A percentile compares a stretch with the other conserved stretches of the same genome.
These are phyloP conservation scores for Ophion obscuratus DNA, from an alignment of 2,888 invertebrate species.

Conservation along the genomic window DNA sequence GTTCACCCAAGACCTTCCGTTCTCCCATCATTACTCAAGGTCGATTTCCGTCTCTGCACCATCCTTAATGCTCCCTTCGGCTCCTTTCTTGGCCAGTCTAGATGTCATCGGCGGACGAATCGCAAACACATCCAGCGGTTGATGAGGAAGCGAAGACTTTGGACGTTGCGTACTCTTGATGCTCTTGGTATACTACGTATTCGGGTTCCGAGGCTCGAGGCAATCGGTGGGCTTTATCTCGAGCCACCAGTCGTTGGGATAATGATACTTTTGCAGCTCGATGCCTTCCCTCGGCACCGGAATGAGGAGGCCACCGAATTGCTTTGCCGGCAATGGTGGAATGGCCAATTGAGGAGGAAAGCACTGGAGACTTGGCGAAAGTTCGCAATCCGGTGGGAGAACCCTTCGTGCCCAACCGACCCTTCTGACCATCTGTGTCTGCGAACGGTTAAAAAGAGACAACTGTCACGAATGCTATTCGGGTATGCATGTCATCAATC, in stretches of 20 bases:
- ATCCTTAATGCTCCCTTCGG: background rate
- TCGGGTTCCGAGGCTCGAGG: conserved; percentile 73
- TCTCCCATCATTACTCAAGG: background rate
- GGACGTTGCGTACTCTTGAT: conserved; percentile 10
- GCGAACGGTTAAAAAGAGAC: background rate
- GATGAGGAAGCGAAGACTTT: conserved; percentile 28
- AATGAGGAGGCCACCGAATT: conserved; percentile 84
- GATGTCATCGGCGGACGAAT: background rate
- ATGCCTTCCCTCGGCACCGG: conserved; percentile 86
- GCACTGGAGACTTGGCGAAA: conserved; percentile 84
- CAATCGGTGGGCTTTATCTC: conserved; percentile 84
- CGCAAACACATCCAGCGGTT: conserved; percentile 20
- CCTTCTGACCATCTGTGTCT: conserved; percentile 84
- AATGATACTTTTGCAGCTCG: conserved; percentile 87
- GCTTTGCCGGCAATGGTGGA: conserved; percentile 84
- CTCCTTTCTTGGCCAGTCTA: no score
- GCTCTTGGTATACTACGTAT: conserved; percentile 68
- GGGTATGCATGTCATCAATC: background rate
- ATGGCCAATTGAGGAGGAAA: conserved; percentile 85
- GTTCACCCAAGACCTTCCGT: conserved; percentile 8
- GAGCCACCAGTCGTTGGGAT: conserved; percentile 86
- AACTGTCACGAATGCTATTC: background rate
- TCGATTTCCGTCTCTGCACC: background rate
- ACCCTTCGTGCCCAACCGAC: conserved; percentile 86
- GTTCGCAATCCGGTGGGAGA: conserved; percentile 85